Evolutionary conservation across 2,888 invertebrate genomes (phyloP).

Genomic region (Xestia c-nigrum): DNA sequence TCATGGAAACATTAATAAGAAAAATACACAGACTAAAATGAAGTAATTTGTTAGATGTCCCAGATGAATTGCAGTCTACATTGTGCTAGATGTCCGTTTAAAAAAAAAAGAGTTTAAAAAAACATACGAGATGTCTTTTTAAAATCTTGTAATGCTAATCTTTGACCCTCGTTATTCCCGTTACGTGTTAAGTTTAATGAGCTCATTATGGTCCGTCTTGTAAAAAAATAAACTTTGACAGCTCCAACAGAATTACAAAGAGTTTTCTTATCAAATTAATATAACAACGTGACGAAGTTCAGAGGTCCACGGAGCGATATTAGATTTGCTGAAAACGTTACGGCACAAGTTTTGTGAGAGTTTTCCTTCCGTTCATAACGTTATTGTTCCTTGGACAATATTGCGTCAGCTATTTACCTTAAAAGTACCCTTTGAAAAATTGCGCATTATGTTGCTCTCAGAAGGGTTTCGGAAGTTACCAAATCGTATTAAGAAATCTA

Average conservation of each 20-base stretch:
- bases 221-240: not conserved
- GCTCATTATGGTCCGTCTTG: not conserved
- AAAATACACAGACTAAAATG: conserved; percentile 35
- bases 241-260: conserved; percentile 26
- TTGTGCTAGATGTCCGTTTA: conserved; percentile 35
- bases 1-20: not conserved
- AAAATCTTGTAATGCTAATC: conserved; percentile 16
- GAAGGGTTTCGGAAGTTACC: not conserved
- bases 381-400: conserved; percentile 47
- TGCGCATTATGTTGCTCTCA: conserved; percentile 5
- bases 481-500: not conserved
- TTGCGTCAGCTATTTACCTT: conserved; percentile 23
- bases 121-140: conserved; percentile 13
- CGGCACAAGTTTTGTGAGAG: conserved; percentile 35
- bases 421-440: conserved; percentile 15
- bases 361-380: conserved; percentile 38
- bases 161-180: conserved; percentile 12
- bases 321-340: conserved; percentile 42
- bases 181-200: not conserved
- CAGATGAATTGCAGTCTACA: conserved; percentile 22
- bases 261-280: conserved; percentile 47
- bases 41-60: conserved; percentile 64
- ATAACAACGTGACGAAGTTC: conserved; percentile 37
- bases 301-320: conserved; percentile 36
- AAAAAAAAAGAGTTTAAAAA: too few relatives aligned